Conservation (phyloP, 2,888 invertebrate genomes). For the Siphlonurus alternatus region DNA sequence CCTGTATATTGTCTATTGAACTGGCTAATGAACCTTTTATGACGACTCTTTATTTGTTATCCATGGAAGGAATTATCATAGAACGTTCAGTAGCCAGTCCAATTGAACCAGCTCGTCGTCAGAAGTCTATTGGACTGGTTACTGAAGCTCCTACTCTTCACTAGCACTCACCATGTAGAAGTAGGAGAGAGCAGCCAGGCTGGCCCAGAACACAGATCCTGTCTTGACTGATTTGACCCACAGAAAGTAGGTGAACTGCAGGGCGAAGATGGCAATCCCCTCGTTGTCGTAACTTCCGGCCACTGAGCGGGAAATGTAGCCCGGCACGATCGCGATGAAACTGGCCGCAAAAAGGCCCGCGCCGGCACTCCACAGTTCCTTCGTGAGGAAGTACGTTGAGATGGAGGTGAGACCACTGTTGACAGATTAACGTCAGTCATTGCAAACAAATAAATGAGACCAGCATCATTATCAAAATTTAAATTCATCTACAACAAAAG, state of each 20-base stretch:
- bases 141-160: too few relatives aligned
- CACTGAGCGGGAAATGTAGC: constrained; percentile 93
- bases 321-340: constrained; percentile 97
- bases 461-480: too few relatives aligned
- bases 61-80: too few relatives aligned
- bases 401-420: constrained; percentile 95
- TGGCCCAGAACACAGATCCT: constrained; percentile 93
- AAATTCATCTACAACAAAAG: too few relatives aligned
- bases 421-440: too few relatives aligned
- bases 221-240: constrained; percentile 97
- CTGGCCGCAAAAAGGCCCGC: constrained; percentile 97
- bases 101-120: too few relatives aligned
- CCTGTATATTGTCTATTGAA: too few relatives aligned
- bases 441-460: too few relatives aligned
- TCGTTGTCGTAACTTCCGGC: constrained; percentile 99
- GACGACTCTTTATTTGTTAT: too few relatives aligned
- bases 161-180: constrained; percentile 86
- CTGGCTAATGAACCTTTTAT: too few relatives aligned
- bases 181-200: constrained; percentile 86
- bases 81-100: too few relatives aligned
- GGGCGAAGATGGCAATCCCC: constrained; percentile 98
- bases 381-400: constrained; percentile 92
- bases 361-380: constrained; percentile 92
- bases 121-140: too few relatives aligned
- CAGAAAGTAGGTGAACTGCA: constrained; percentile 94